These are phyloP conservation scores for Acleris holmiana DNA, from an alignment of 2,888 invertebrate genomes.

Conservation along the genomic window DNA sequence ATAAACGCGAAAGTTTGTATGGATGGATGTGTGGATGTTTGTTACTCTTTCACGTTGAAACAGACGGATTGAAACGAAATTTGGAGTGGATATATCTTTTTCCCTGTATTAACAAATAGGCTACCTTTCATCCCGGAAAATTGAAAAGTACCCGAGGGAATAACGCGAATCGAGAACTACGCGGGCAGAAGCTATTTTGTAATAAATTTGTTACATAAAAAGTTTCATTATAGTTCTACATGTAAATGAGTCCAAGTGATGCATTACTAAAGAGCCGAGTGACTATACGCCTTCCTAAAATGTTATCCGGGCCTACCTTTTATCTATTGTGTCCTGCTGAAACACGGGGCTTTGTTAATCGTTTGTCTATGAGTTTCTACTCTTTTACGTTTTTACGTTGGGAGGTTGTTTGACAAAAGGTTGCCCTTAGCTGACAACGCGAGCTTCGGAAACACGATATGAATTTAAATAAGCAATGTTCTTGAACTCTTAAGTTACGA, in stretches of 20 bases:
- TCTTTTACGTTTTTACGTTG: constrained; percentile 51
- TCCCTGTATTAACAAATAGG: too few species aligned
- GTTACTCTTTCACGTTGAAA: too few species aligned
- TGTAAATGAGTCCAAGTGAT: background rate
- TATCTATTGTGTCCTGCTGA: constrained; percentile 70
- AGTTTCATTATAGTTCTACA: background rate
- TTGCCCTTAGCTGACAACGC: constrained; percentile 64
- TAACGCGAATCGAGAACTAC: too few species aligned
- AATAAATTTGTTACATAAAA: too few species aligned
- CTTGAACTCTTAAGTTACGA: constrained; percentile 44
- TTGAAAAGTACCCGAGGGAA: too few species aligned
- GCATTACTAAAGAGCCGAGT: background rate
- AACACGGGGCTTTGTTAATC: constrained; percentile 71
- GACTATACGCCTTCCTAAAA: constrained; percentile 50
- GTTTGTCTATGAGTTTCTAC: constrained; percentile 60
- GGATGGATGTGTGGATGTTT: too few species aligned
- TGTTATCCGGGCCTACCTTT: constrained; percentile 63
- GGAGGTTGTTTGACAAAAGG: constrained; percentile 66
- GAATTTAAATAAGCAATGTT: constrained; percentile 73
- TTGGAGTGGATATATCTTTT: too few species aligned
- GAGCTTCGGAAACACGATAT: constrained; percentile 67
- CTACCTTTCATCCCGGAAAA: too few species aligned
- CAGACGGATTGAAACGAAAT: too few species aligned
- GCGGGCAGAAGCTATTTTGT: too few species aligned
- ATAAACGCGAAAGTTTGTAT: too few species aligned